phyloP scores from a whole-genome alignment of 2,797 vertebrate genomes.

The Carcharodon carcharias region DNA sequence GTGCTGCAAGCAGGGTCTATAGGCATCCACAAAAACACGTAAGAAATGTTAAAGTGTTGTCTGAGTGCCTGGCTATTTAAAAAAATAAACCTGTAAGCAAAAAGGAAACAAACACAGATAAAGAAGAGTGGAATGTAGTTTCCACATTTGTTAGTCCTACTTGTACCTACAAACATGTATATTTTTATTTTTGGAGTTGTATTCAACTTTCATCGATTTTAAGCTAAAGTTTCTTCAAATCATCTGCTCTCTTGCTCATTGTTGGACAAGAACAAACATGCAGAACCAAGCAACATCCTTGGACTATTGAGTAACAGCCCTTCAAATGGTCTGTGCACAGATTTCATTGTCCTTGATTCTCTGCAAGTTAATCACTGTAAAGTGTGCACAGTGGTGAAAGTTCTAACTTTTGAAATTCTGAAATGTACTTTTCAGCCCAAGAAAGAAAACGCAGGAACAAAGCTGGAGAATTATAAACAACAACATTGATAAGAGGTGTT shows the following conservation, averaged over 20 bases:
- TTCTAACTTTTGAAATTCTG: not conserved
- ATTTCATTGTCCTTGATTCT: not conserved
- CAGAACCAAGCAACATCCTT: not conserved
- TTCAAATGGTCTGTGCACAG: not conserved
- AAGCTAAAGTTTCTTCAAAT: not conserved
- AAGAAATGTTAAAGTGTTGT: not conserved
- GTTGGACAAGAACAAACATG: not conserved
- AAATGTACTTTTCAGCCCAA: not conserved
- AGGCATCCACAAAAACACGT: not conserved
- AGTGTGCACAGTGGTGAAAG: not conserved
- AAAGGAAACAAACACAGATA: not conserved
- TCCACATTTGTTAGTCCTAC: not conserved
- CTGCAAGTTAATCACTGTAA: not conserved
- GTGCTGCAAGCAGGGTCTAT: not conserved
- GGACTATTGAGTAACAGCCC: too few relatives aligned
- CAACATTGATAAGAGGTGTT: not conserved
- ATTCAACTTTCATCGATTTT: not conserved
- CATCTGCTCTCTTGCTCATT: not conserved
- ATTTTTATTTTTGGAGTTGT: too few relatives aligned
- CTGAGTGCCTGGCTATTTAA: not conserved
- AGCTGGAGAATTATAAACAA: not conserved
- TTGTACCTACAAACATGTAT: too few relatives aligned
- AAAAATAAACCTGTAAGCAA: not conserved
- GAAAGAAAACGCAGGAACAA: not conserved
- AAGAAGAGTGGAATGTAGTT: not conserved